Evolutionary conservation across 2,113 vertebrate species (phyloP).

Genomic region (Excalfactoria chinensis): DNA sequence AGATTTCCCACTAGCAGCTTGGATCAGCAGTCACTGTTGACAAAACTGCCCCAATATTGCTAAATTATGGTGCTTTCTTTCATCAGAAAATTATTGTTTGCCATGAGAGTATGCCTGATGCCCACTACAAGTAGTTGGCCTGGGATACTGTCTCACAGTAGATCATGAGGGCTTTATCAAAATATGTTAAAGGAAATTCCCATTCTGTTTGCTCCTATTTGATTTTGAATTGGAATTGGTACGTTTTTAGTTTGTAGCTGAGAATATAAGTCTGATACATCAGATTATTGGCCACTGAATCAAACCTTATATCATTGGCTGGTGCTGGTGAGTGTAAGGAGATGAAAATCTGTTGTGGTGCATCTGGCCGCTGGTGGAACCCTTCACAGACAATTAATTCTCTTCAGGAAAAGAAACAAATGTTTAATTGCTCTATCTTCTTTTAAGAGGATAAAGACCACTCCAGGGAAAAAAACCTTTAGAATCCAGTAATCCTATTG

Average conservation of each 20-base stretch:
- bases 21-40: neutral
- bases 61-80: neutral
- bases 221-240: neutral
- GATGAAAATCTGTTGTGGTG: constrained; percentile 31
- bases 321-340: neutral
- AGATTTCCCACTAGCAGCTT: neutral
- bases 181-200: neutral
- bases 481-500: constrained; percentile 62
- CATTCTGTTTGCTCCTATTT: neutral
- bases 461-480: constrained; percentile 53
- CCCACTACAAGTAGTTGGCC: neutral
- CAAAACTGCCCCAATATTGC: neutral
- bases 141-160: neutral
- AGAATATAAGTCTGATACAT: neutral
- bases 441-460: constrained; percentile 66
- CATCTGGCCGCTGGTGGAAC: constrained; percentile 9
- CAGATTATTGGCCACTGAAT: neutral
- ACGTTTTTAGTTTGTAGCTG: neutral
- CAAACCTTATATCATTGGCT: neutral
- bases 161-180: neutral
- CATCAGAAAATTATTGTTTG: neutral
- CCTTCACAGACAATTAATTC: constrained; percentile 37
- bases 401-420: neutral
- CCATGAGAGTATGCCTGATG: neutral
- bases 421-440: constrained; percentile 57